Evolutionary conservation across 2,888 invertebrate genomes (phyloP).

Genomic region (Dromius quadrimaculatus): DNA sequence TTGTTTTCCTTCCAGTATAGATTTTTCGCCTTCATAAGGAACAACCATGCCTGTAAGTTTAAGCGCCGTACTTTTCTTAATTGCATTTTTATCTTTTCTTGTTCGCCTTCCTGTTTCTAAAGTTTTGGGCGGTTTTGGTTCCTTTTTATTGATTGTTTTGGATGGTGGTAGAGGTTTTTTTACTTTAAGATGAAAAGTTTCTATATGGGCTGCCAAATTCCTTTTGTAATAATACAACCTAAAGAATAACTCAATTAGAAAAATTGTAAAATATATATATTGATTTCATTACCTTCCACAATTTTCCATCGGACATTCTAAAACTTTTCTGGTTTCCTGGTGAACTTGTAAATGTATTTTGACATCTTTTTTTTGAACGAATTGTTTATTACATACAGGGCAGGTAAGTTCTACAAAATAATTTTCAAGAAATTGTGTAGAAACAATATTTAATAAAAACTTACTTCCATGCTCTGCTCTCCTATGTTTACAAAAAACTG

Average conservation of each 20-base stretch:
- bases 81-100: conserved; percentile 54
- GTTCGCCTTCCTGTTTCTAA: conserved; percentile 2
- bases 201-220: conserved; percentile 24
- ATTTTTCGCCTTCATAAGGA: conserved; percentile 50
- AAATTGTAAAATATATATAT: not conserved
- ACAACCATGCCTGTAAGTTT: conserved; percentile 53
- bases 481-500: conserved; percentile 58
- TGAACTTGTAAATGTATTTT: conserved; percentile 25
- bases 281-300: conserved; percentile 26
- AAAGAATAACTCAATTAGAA: conserved; percentile 21
- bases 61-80: conserved; percentile 53
- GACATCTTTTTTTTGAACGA: conserved; percentile 6
- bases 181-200: conserved; percentile 25
- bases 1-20: conserved; percentile 51
- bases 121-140: conserved; percentile 31
- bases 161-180: conserved; percentile 29
- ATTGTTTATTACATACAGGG: conserved; percentile 25
- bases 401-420: conserved; percentile 31
- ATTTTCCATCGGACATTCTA: conserved; percentile 34
- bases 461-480: conserved; percentile 55
- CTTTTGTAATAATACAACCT: conserved; percentile 43
- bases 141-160: not conserved
- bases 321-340: conserved; percentile 15
- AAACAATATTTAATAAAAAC: conserved; percentile 6
- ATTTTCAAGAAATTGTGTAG: not conserved